These are phyloP conservation scores for Gopherus flavomarginatus DNA, from an alignment of 2,113 vertebrate species.

Conservation along the genomic window DNA sequence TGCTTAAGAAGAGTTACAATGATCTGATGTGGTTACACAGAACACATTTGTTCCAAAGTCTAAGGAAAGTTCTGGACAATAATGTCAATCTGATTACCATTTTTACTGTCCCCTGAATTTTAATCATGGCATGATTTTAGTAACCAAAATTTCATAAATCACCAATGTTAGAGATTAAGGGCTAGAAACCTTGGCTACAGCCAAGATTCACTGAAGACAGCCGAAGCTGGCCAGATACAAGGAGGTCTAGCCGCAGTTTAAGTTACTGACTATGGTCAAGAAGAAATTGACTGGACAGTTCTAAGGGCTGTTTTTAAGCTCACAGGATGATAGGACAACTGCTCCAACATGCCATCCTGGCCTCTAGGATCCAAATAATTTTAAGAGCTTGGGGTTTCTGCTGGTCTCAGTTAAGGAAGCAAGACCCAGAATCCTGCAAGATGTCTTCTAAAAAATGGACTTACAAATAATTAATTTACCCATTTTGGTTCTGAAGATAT, in stretches of 20 bases:
- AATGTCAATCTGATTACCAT: neutral
- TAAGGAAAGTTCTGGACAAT: neutral
- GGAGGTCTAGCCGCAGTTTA: neutral
- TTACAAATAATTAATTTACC: neutral
- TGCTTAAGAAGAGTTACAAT: neutral
- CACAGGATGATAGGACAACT: neutral
- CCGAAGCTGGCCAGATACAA: neutral
- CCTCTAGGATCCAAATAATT: neutral
- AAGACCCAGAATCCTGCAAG: neutral
- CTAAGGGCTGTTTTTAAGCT: neutral
- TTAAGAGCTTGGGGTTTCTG: neutral
- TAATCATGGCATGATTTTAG: neutral
- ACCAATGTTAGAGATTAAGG: neutral
- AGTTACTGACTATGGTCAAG: fast-evolving
- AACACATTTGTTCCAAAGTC: neutral
- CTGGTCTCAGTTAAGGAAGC: fast-evolving
- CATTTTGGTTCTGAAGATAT: neutral
- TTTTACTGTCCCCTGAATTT: neutral
- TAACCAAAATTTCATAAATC: neutral
- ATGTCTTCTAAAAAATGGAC: fast-evolving
- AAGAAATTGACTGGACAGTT: neutral
- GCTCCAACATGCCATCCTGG: neutral
- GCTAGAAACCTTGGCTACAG: neutral
- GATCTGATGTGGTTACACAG: neutral
- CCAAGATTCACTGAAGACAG: neutral